phyloP scores from a whole-genome alignment of 2,113 vertebrate species.

The Sinocyclocheilus grahami region DNA sequence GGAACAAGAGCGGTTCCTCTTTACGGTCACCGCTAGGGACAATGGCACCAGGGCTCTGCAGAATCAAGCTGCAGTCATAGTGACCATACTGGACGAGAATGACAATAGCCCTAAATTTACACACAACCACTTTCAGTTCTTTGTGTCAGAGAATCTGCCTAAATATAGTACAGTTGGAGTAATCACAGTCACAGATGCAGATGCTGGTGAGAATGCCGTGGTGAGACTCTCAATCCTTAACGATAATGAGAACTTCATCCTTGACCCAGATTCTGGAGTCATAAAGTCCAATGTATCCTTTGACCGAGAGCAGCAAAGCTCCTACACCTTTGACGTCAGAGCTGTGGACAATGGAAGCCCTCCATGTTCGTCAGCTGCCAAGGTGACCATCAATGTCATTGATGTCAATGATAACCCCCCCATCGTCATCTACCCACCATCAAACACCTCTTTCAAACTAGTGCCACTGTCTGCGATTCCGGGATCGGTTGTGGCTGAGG shows the following conservation, averaged over 20 bases:
- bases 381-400: constrained; percentile 98
- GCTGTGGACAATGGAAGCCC: constrained; percentile 93
- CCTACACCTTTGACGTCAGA: constrained; percentile 96
- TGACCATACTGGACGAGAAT: constrained; percentile 95
- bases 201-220: constrained; percentile 93
- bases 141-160: constrained; percentile 97
- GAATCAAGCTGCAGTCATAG: constrained; percentile 95
- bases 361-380: constrained; percentile 92
- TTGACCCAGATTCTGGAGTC: constrained; percentile 94
- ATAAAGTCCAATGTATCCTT: constrained; percentile 99
- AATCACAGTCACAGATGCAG: constrained; percentile 96
- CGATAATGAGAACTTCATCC: constrained; percentile 96
- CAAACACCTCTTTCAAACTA: constrained; percentile 95
- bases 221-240: constrained; percentile 94
- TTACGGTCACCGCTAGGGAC: constrained; percentile 96
- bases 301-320: constrained; percentile 96
- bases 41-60: constrained; percentile 96
- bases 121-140: constrained; percentile 99
- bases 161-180: constrained; percentile 98
- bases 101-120: constrained; percentile 99
- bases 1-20: constrained; percentile 96
- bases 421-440: constrained; percentile 92
- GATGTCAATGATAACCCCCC: constrained; percentile 98
- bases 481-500: constrained; percentile 94
- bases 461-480: constrained; percentile 96